Conservation (phyloP, 1,140 invertebrate genomes). For the Brachionus calyciflorus region DNA sequence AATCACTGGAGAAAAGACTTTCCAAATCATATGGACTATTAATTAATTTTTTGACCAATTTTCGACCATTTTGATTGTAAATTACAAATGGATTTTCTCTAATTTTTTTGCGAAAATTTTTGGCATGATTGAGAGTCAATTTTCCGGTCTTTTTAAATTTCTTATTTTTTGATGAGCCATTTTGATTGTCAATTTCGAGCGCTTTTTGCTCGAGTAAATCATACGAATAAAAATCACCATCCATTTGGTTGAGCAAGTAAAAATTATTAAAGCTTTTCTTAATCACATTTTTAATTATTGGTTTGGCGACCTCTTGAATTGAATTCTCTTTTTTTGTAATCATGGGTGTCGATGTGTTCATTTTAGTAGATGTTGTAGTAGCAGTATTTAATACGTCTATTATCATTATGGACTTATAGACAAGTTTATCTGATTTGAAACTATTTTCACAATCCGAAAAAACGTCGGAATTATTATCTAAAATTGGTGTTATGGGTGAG, state of each 20-base stretch:
- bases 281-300: slow-evolving; percentile 7
- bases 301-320: background rate
- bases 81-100: slow-evolving; percentile 24
- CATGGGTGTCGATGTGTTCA: background rate
- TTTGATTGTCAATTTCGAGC: background rate
- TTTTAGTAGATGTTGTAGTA: too few species aligned
- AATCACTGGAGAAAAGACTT: background rate
- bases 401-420: slow-evolving; percentile 34
- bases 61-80: slow-evolving; percentile 17
- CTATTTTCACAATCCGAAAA: slow-evolving; percentile 20
- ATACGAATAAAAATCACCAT: slow-evolving; percentile 33
- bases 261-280: slow-evolving; percentile 35
- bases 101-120: slow-evolving; percentile 25
- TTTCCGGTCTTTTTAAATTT: slow-evolving; percentile 31
- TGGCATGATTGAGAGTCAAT: background rate
- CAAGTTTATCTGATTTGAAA: slow-evolving; percentile 10
- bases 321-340: background rate
- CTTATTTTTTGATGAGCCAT: background rate
- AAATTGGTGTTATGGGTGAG: slow-evolving; percentile 18
- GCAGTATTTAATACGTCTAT: slow-evolving; percentile 25
- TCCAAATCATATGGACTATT: slow-evolving; percentile 20
- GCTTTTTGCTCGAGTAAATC: slow-evolving; percentile 9
- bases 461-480: slow-evolving; percentile 1
- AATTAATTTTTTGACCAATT: slow-evolving; percentile 26
- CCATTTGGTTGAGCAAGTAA: slow-evolving; percentile 21